A percentile compares a stretch with the other conserved stretches of the same genome.
phyloP scores from a whole-genome alignment of 2,888 invertebrate genomes.

The Caenorhabditis afra region DNA sequence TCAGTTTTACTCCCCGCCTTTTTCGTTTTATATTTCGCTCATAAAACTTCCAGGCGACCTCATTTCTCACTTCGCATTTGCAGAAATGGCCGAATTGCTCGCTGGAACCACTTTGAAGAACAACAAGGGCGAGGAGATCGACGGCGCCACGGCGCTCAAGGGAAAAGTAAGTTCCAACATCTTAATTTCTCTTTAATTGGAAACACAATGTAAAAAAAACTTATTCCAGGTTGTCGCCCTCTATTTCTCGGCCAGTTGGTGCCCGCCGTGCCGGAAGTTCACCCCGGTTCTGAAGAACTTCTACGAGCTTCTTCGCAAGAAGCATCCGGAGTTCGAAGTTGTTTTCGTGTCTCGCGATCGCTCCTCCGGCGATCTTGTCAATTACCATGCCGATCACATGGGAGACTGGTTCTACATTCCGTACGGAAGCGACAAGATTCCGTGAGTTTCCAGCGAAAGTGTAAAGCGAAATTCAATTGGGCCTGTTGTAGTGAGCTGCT shows the following conservation, averaged over 20 bases:
- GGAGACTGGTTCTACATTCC: constrained; percentile 77
- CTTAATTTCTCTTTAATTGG: no score
- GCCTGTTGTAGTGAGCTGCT: constrained; percentile 67
- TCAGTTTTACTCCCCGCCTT: not conserved
- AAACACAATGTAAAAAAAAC: not conserved
- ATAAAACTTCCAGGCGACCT: no score
- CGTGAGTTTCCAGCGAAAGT: constrained; percentile 68
- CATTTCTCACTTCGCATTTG: not conserved
- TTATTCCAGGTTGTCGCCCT: constrained; percentile 81
- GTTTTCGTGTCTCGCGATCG: constrained; percentile 78
- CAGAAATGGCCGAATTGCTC: constrained; percentile 63
- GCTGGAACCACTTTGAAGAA: constrained; percentile 53
- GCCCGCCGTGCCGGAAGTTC: constrained; percentile 80
- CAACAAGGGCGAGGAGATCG: constrained; percentile 55
- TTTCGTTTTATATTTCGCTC: not conserved
- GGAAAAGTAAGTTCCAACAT: constrained; percentile 69
- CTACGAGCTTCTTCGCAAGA: constrained; percentile 69
- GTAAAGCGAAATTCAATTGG: not conserved
- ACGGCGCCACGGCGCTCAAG: constrained; percentile 74
- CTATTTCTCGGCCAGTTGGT: constrained; percentile 84
- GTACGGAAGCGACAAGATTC: constrained; percentile 74
- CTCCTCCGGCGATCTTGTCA: constrained; percentile 68
- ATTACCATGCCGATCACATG: constrained; percentile 77
- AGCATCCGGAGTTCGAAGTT: constrained; percentile 77
- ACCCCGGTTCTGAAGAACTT: constrained; percentile 77